Conservation (phyloP, 2,113 vertebrate genomes). For the Callipepla squamata region DNA sequence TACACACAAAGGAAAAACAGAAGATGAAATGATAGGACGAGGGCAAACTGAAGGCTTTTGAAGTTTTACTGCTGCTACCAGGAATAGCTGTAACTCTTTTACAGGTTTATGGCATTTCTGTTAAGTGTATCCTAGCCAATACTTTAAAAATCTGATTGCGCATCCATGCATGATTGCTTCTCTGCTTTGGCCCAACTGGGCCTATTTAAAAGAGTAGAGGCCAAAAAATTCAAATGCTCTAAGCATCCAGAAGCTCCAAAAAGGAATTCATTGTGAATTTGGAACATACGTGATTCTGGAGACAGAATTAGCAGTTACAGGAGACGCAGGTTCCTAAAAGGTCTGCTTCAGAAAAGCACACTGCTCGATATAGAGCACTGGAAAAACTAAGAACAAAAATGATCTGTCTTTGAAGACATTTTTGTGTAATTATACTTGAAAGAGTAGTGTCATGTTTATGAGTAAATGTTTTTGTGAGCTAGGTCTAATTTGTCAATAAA, state of each 20-base stretch:
- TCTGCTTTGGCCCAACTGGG: neutral
- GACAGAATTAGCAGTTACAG: neutral
- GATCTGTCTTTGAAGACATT: neutral
- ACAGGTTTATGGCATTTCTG: conserved; percentile 44
- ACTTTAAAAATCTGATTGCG: conserved; percentile 3
- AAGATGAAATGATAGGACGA: conserved; percentile 27
- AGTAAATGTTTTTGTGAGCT: neutral
- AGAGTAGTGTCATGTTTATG: neutral
- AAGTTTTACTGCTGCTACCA: conserved; percentile 48
- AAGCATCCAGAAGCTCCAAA: neutral
- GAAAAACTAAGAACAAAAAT: neutral
- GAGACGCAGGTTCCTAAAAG: neutral
- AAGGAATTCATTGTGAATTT: neutral
- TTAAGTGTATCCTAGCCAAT: conserved; percentile 28
- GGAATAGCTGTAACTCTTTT: conserved; percentile 54
- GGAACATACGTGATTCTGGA: neutral
- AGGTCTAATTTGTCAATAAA: neutral
- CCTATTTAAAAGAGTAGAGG: neutral
- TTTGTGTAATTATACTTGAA: neutral
- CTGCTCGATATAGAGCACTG: neutral
- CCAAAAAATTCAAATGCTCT: conserved; percentile 1
- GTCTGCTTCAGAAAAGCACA: neutral
- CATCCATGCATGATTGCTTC: conserved; percentile 3
- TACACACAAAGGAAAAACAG: conserved; percentile 47
- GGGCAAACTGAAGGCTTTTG: neutral